Evolutionary conservation across 2,113 vertebrate species (phyloP).

Genomic region (Etia nguti): DNA sequence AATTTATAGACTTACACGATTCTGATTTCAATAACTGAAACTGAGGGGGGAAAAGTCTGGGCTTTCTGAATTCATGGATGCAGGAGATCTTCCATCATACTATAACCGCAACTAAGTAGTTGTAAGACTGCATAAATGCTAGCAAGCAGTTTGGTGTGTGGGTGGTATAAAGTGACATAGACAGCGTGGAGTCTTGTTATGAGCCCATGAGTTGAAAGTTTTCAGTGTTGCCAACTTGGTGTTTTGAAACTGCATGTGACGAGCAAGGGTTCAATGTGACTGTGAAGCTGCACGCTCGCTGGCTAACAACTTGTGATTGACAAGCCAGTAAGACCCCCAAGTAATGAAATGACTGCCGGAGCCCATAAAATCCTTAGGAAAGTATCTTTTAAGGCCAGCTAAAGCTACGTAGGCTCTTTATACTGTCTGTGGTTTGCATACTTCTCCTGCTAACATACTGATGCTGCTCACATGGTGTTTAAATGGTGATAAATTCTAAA

Average conservation of each 20-base stretch:
- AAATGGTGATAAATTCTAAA: not conserved
- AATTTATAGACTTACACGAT: not conserved
- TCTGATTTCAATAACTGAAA: not conserved
- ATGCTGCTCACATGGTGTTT: not conserved
- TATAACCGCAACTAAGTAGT: not conserved
- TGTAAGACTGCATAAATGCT: not conserved
- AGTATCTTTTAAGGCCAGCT: not conserved
- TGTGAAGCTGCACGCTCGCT: not conserved
- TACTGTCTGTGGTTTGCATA: not conserved
- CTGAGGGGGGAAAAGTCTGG: fast-evolving
- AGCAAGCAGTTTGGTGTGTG: not conserved
- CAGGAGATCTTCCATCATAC: not conserved
- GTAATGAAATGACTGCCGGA: not conserved
- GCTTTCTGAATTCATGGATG: not conserved
- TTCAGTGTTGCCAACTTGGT: not conserved
- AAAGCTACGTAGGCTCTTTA: not conserved
- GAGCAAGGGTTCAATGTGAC: not conserved
- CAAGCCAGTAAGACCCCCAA: not conserved
- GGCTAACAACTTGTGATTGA: not conserved
- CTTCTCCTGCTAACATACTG: not conserved
- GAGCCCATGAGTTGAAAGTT: not conserved
- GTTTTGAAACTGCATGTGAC: not conserved
- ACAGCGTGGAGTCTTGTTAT: not conserved
- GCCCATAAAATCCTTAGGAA: not conserved
- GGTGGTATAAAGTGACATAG: not conserved